Evolutionary conservation across 2,888 invertebrate genomes (phyloP), one percentile per base, ranked within the genome.

Genomic region (Synergus japonicus): DNA sequence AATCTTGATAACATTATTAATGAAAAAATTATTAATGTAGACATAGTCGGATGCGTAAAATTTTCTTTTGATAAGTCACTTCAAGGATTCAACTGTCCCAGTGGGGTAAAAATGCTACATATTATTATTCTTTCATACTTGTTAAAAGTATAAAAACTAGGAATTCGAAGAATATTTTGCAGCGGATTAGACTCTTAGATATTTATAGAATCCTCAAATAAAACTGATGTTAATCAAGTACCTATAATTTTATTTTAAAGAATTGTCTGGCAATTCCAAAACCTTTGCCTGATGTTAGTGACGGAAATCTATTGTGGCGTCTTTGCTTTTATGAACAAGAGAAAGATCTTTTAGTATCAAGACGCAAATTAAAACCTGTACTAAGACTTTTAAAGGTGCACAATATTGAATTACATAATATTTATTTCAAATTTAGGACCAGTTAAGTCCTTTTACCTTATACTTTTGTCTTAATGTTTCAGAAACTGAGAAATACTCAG

Each of bases 291-390:
- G 1, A n/a, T 18, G 8, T 49, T 7, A 15, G 8, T n/a, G n/a
- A 83, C 80, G 63, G 87, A 87, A 85, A 86, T 10, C 87, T 92
- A 0, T 92, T 93, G 84, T 95, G 94, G 94, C 91, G 94, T n/a
- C 91, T 94, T n/a, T 93, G 94, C 12, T 94, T 94, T 88, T 94
- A 94, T 83, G 93, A 93, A 76, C 93, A 93, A 82, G 94, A 95
- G 87, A 92, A 92, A 43, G 92, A 93, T 46, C 86, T 54, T n/a
- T n/a, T 54, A 4, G 0, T 94, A 81, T 29, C 29, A 41, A 91
- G 93, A 79, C 92, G 92, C 1, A 66, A 76, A 13, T 60, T 86
- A 0, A 90, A 89, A 37, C 84, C 84, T 7, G 82, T 87, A 8
- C 87, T 90, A 76, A 79, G 88, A 37, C 85, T 86, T 22, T 76